Evolutionary conservation across 2,113 vertebrate species (phyloP).

Genomic region (Bubalus kerabau): DNA sequence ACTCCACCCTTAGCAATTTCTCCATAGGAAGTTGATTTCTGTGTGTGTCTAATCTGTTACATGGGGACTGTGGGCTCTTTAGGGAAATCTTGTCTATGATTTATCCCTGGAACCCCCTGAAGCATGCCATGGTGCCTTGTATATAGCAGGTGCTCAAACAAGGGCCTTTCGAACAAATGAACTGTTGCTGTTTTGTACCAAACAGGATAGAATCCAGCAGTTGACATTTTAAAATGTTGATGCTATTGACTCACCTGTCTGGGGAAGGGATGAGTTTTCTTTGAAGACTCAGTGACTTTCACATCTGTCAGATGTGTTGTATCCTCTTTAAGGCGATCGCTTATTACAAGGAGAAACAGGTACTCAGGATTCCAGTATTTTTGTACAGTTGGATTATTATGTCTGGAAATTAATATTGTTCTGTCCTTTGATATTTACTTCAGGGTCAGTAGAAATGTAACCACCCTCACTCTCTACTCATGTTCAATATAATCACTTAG

Average conservation of each 20-base stretch:
- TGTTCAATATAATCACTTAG: slow-evolving; percentile 16
- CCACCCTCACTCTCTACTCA: not conserved
- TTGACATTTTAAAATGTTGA: slow-evolving; percentile 27
- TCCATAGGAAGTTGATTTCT: not conserved
- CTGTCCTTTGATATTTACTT: slow-evolving; percentile 66
- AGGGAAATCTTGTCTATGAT: not conserved
- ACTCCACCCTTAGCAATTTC: not conserved
- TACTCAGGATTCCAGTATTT: slow-evolving; percentile 48
- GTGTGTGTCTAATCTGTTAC: not conserved
- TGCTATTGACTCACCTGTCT: slow-evolving; percentile 24
- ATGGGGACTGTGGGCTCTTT: not conserved
- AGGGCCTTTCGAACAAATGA: not conserved
- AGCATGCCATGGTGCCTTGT: not conserved
- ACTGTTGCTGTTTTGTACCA: not conserved
- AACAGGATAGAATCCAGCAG: not conserved
- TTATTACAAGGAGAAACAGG: slow-evolving; percentile 64
- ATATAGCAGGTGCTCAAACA: not conserved
- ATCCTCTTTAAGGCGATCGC: not conserved
- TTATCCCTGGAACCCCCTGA: not conserved
- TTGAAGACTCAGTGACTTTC: not conserved
- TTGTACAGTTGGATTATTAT: slow-evolving; percentile 73
- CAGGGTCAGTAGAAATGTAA: slow-evolving; percentile 76
- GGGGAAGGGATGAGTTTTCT: not conserved
- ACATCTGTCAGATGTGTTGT: not conserved
- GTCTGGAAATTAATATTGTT: slow-evolving; percentile 78